Conservation (phyloP, 2,113 vertebrate species). For the Argyrosomus japonicus region DNA sequence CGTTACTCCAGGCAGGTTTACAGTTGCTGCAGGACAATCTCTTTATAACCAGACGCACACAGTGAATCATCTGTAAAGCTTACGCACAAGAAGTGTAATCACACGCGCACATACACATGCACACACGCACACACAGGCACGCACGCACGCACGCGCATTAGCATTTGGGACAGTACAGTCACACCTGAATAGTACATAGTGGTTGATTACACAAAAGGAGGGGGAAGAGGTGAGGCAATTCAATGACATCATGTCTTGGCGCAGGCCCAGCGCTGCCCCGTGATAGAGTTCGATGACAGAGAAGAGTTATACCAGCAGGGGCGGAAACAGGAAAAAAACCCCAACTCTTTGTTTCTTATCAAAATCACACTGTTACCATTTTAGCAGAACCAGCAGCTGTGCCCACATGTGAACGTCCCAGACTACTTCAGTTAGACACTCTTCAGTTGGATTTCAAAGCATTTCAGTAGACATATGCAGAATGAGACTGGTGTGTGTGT, state of each 20-base stretch:
- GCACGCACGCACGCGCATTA: slow-evolving; percentile 28
- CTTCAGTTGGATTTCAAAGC: slow-evolving; percentile 34
- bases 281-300: slow-evolving; percentile 50
- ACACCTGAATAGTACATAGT: slow-evolving; percentile 72
- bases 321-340: slow-evolving; percentile 9
- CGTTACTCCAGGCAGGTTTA: slow-evolving; percentile 67
- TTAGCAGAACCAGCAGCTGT: slow-evolving; percentile 43
- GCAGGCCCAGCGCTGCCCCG: slow-evolving; percentile 47
- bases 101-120: slow-evolving; percentile 38
- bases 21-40: slow-evolving; percentile 73
- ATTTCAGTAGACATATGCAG: slow-evolving; percentile 54
- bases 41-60: slow-evolving; percentile 73
- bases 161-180: slow-evolving; percentile 65
- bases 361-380: slow-evolving; percentile 44
- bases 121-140: slow-evolving; percentile 19
- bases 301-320: slow-evolving; percentile 44
- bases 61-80: slow-evolving; percentile 77
- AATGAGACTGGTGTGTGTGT: slow-evolving; percentile 42
- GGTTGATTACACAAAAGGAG: slow-evolving; percentile 66
- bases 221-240: slow-evolving; percentile 56
- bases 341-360: slow-evolving; percentile 34
- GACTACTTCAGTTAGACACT: slow-evolving; percentile 14
- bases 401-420: slow-evolving; percentile 23
- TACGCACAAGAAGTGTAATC: slow-evolving; percentile 61
- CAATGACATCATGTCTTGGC: slow-evolving; percentile 78